Conservation (phyloP, 2,113 vertebrate genomes). For the Chionis minor region DNA sequence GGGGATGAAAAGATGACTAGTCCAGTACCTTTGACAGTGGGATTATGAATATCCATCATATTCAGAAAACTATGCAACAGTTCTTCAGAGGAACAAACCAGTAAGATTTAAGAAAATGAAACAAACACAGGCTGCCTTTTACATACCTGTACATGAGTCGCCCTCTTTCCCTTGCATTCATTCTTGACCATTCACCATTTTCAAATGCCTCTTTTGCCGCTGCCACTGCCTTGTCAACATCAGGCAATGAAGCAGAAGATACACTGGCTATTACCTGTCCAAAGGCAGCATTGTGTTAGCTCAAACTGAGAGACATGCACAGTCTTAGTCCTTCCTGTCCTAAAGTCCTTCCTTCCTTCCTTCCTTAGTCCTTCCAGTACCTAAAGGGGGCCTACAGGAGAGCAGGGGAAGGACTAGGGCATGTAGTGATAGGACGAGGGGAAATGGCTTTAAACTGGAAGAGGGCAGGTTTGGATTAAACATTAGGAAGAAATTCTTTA, state of each 20-base stretch:
- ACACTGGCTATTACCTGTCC: constrained; percentile 80
- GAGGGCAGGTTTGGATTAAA: too few relatives aligned
- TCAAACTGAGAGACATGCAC: background rate
- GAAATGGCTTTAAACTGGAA: too few relatives aligned
- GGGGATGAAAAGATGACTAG: background rate
- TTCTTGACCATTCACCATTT: constrained; percentile 81
- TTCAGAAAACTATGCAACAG: background rate
- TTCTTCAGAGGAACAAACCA: background rate
- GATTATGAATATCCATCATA: background rate
- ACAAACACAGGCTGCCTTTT: background rate
- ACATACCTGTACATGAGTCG: constrained; percentile 79
- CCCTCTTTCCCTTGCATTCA: constrained; percentile 83
- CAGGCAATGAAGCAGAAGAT: constrained; percentile 75
- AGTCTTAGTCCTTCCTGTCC: background rate
- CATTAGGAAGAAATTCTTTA: too few relatives aligned
- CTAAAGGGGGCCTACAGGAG: too few relatives aligned
- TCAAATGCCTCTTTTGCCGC: constrained; percentile 86
- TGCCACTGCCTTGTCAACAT: constrained; percentile 83
- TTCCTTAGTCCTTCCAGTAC: too few relatives aligned
- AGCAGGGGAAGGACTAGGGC: too few relatives aligned
- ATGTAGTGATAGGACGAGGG: too few relatives aligned
- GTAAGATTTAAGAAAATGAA: background rate
- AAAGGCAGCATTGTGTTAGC: background rate
- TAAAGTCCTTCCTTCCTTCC: too few relatives aligned
- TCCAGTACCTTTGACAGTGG: background rate